Conservation (phyloP, 30 jellyfish, hydroid and myxozoan species). For the Cassiopea xamachana region DNA sequence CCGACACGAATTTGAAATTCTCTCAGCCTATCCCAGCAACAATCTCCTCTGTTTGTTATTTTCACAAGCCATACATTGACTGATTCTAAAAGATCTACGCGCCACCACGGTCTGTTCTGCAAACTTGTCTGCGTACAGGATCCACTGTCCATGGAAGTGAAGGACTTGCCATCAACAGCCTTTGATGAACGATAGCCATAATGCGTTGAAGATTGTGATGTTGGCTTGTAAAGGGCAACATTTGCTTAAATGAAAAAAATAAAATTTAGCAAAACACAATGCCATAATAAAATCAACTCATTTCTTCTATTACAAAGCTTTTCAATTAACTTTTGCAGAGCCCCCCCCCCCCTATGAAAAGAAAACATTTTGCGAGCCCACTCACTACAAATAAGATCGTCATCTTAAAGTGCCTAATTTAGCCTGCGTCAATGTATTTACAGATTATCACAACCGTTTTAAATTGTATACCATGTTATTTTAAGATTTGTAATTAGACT, state of each 20-base stretch:
- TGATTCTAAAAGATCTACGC: background rate
- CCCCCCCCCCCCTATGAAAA: no score
- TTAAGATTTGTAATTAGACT: no score
- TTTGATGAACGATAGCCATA: background rate
- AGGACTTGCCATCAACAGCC: conserved; percentile 5
- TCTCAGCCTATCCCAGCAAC: conserved; percentile 5
- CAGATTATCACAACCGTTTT: no score
- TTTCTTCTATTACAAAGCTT: no score
- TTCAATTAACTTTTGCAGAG: no score
- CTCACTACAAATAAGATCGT: no score
- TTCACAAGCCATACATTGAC: background rate
- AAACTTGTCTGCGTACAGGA: background rate
- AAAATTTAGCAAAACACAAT: no score
- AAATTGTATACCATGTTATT: no score
- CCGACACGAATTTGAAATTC: background rate
- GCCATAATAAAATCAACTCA: no score
- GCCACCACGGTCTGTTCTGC: conserved; percentile 7
- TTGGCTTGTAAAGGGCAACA: background rate
- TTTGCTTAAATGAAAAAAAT: background rate
- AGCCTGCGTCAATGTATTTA: no score
- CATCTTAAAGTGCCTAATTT: no score
- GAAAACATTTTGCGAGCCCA: no score
- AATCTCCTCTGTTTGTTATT: conserved; percentile 24
- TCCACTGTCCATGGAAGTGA: background rate
- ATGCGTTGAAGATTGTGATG: conserved; percentile 1